A percentile compares a stretch with the other conserved stretches of the same genome.
phyloP scores from a whole-genome alignment of 2,113 vertebrate genomes.

The Syrrhaptes paradoxus region DNA sequence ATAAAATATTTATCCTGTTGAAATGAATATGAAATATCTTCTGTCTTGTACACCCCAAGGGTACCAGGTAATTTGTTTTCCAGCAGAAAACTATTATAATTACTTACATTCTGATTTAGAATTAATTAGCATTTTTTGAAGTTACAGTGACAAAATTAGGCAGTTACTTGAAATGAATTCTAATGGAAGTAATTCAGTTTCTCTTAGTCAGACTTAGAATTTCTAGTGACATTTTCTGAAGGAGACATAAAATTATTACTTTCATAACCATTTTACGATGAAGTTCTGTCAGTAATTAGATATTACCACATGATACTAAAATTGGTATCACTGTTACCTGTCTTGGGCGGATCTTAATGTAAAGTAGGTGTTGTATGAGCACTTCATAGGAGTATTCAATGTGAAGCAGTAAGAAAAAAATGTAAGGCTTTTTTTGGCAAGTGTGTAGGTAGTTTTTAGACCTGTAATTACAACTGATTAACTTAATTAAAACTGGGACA shows the following conservation, averaged over 20 bases:
- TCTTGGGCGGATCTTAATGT: neutral
- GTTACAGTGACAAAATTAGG: constrained; percentile 60
- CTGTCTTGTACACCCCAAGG: constrained; percentile 18
- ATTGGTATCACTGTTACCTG: neutral
- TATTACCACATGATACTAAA: neutral
- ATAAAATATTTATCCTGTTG: constrained; percentile 45
- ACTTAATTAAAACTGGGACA: constrained; percentile 59
- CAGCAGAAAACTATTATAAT: constrained; percentile 67
- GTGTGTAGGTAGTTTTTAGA: constrained; percentile 12
- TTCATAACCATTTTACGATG: neutral
- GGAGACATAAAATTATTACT: neutral
- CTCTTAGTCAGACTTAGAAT: neutral
- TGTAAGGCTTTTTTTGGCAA: constrained; percentile 22
- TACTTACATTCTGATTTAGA: constrained; percentile 63
- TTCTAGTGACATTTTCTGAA: neutral
- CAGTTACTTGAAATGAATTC: constrained; percentile 71
- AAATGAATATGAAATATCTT: constrained; percentile 58
- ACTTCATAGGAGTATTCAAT: neutral
- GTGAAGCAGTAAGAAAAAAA: neutral
- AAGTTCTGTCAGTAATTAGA: neutral
- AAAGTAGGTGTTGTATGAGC: neutral
- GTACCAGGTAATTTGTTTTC: constrained; percentile 74
- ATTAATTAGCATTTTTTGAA: constrained; percentile 72
- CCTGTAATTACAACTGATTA: constrained; percentile 57
- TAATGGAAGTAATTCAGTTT: constrained; percentile 47